Evolutionary conservation across 2,888 invertebrate species (phyloP), one percentile per base, ranked within the genome.

Genomic region (Limenitis camilla): DNA sequence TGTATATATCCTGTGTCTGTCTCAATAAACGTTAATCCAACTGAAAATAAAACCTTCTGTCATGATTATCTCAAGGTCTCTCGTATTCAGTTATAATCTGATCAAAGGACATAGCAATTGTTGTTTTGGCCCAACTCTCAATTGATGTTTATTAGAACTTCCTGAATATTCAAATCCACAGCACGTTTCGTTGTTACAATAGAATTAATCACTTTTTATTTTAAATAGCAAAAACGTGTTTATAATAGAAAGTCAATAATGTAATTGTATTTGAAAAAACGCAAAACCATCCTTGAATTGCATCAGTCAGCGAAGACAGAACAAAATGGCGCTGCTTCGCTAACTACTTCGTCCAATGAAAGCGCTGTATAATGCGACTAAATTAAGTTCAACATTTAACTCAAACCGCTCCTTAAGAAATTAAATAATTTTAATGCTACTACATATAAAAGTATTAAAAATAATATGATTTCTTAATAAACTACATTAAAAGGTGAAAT

Each of bases 271-370:
- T 19, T 19, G 19, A 19, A 19, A 19, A 3, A 19, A 19, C 19
- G 19, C 19, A 19, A 19, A 19, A 19, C 1, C 19, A 19, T 19
- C 19, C 19, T 19, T 19, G 19, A 19, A 74, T 85, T 84, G 78
- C 81, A 79, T 84, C 84, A 84, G 73, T 76, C 78, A 82, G 83
- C 84, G 71, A 65, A 69, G 58, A 60, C 53, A 64, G 61, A 66
- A 83, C 86, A 87, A 87, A 85, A 87, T 87, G 87, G 87, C 87
- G 87, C 79, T 85, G 76, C 68, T 65, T 68, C 58, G 61, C 51
- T 56, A 60, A 64, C 53, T 48, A 48, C 43, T 50, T 56, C 66
- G 66, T 67, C 63, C 63, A 68, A 67, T 65, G 74, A 81, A 84
- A 86, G 86, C 86, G 86, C 86, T 87, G 79, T 80, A 85, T 71